phyloP scores from a whole-genome alignment of 2,888 invertebrate genomes.

The Branchellion lobata region DNA sequence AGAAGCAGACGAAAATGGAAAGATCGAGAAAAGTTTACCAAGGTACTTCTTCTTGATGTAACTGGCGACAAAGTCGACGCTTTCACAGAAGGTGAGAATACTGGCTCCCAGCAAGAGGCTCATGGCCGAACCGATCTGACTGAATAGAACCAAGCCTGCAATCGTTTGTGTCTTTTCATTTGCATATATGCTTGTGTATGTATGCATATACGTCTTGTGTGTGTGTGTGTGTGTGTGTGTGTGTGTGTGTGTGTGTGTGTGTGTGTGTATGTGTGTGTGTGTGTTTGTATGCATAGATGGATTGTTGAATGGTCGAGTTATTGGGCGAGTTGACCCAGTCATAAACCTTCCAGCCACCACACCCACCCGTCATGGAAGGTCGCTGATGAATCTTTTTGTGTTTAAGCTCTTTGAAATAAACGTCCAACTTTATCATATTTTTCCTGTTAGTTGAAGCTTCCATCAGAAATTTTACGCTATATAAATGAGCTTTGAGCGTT shows the following conservation, averaged over 20 bases:
- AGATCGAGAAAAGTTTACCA: no score
- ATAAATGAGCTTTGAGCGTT: no score
- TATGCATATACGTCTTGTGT: no score
- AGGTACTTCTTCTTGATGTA: constrained; percentile 47
- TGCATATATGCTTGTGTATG: no score
- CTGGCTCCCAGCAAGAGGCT: constrained; percentile 53
- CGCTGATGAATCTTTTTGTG: constrained; percentile 50
- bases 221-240: no score
- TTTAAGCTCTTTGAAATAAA: constrained; percentile 51
- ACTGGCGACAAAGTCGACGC: constrained; percentile 51
- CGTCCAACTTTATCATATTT: constrained; percentile 51
- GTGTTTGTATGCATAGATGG: no score
- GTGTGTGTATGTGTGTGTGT: no score
- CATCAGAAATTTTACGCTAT: no score
- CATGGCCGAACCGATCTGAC: constrained; percentile 53
- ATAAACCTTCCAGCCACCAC: background rate
- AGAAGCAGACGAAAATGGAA: no score
- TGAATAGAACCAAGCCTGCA: constrained; percentile 23
- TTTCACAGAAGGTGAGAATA: constrained; percentile 52
- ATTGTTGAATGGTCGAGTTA: no score
- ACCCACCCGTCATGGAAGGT: background rate
- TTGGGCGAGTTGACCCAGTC: no score
- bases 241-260: background rate
- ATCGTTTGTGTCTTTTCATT: background rate
- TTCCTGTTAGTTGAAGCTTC: constrained; percentile 42